Base-by-base conservation (phyloP, 2,888 invertebrate genomes). In the Apotomis betuletana region DNA sequence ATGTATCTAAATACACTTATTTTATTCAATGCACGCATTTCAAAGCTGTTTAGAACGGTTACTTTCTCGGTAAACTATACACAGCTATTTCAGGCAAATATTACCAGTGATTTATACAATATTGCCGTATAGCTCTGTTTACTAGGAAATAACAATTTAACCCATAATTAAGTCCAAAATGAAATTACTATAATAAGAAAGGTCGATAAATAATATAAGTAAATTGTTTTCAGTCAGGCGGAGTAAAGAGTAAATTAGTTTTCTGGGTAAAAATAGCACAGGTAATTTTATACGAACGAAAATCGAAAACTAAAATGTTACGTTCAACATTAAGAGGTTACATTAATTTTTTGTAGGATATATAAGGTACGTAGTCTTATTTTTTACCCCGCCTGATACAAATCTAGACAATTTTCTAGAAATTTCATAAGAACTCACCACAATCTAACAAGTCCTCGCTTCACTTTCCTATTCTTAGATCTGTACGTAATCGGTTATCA, bases 381-480 rank as follows among this genome's bases (percentile, higher is more conserved):
- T 10, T 49, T 49, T 49, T 49, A 49, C 49, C 10, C 49, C 10
- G 49, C 49, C 49, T 49, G 49, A 49, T 10, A 49, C 49, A 10
- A 10, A 10, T 6, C 55, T 65, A 65, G 6, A 55, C 27, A 57
- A 8, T 8, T 12, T 46, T 46, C 12, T 38, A 60, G 54, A 52
- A 15, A 61, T 59, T 13, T 27, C 57, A 52, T 70, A 36, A 36
- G 38, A 36, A 73, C 73, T 73, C 69, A 73, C 73, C 73, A 60
- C 60, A 69, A n/a, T 74, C 60, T 68, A 70, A 75, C 46, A 49
- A 62, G 13, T 65, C 70, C 64, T 67, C 54, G 74, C 74, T 72
- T 71, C 61, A 74, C 65, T 57, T 68, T 73, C 75, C 76, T 77
- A 77, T 70, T 72, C 60, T 64, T 69, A 73, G 41, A 70, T 70